Conservation (phyloP, 53 echinoderm and acorn worm genomes). For the Echinarachnius parma region DNA sequence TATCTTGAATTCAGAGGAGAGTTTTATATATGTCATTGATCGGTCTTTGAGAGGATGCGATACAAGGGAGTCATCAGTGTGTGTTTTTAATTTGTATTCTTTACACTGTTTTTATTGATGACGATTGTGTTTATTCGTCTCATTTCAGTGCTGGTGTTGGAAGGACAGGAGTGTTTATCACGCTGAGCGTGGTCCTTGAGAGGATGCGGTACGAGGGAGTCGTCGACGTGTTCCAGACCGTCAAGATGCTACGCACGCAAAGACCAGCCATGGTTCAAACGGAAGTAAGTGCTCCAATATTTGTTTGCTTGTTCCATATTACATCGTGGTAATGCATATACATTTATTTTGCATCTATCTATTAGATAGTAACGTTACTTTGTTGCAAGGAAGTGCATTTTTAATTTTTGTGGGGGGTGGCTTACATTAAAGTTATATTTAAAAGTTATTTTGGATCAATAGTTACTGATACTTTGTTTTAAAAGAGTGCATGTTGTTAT, state of each 20-base stretch:
- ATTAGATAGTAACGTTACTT: neutral
- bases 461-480: neutral
- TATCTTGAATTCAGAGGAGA: no score
- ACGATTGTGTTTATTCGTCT: neutral
- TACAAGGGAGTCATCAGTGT: no score
- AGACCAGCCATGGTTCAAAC: conserved; percentile 99
- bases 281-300: conserved; percentile 76
- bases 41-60: no score
- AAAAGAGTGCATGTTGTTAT: neutral
- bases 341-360: no score
- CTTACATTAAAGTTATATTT: no score
- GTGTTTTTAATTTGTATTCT: no score
- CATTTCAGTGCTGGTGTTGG: conserved; percentile 89
- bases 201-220: conserved; percentile 96
- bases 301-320: no score
- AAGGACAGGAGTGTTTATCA: conserved; percentile 93
- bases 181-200: conserved; percentile 91
- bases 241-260: conserved; percentile 93
- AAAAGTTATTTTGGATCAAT: no score
- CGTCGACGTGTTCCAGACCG: conserved; percentile 98
- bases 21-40: no score
- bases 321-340: no score
- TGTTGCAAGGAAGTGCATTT: neutral
- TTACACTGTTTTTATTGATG: no score
- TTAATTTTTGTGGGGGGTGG: neutral